Evolutionary conservation across 2,888 invertebrate species (phyloP).

Genomic region (Brachyptera risi): DNA sequence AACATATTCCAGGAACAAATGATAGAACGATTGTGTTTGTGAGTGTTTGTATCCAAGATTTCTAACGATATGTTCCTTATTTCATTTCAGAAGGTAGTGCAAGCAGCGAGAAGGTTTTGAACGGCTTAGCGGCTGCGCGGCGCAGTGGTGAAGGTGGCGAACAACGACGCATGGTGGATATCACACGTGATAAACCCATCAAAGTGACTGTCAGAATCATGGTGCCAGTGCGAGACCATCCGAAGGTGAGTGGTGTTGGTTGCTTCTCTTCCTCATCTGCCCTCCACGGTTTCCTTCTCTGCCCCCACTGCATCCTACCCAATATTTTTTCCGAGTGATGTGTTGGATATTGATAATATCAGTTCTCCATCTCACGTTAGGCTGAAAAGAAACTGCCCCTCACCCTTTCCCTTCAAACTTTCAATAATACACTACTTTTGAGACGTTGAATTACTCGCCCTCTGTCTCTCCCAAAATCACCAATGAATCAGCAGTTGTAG

Average conservation of each 20-base stretch:
- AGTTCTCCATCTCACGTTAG: too few relatives aligned
- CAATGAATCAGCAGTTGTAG: too few relatives aligned
- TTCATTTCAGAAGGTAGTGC: constrained; percentile 27
- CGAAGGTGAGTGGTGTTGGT: constrained; percentile 58
- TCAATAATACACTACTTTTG: too few relatives aligned
- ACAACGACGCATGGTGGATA: constrained; percentile 75
- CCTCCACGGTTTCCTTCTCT: neutral
- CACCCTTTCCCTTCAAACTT: too few relatives aligned
- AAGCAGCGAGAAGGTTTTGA: constrained; percentile 24
- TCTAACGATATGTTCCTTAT: too few relatives aligned
- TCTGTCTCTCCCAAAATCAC: too few relatives aligned
- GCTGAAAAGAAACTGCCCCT: too few relatives aligned
- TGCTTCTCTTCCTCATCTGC: neutral
- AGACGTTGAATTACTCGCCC: too few relatives aligned
- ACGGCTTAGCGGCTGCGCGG: constrained; percentile 32
- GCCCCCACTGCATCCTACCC: neutral
- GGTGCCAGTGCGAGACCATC: constrained; percentile 82
- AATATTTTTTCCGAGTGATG: neutral
- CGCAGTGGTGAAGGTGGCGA: constrained; percentile 40
- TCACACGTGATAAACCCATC: constrained; percentile 81
- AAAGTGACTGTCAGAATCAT: constrained; percentile 82
- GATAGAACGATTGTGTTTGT: too few relatives aligned
- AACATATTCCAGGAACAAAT: too few relatives aligned
- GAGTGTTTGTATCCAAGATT: too few relatives aligned
- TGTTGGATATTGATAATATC: too few relatives aligned